A percentile compares a stretch with the other conserved stretches of the same genome.
These are phyloP conservation scores for Alauda arvensis DNA, from an alignment of 2,797 vertebrate species.

Conservation along the genomic window DNA sequence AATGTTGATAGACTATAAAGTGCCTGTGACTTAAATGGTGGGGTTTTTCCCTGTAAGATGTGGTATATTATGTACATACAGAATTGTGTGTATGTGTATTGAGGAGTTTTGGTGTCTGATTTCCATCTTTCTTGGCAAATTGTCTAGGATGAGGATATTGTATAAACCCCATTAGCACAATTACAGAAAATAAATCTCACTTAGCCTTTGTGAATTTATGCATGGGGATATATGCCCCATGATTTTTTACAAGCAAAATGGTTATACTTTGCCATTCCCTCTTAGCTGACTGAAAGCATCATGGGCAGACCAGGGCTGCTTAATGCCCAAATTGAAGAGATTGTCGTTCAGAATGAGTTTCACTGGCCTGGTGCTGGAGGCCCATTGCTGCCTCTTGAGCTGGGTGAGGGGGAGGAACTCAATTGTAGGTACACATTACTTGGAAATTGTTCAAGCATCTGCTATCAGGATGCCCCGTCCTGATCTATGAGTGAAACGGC, in stretches of 20 bases:
- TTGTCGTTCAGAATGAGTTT: neutral
- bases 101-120: neutral
- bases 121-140: neutral
- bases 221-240: neutral
- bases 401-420: neutral
- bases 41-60: neutral
- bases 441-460: neutral
- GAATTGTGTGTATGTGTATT: neutral
- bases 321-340: neutral
- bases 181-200: conserved; percentile 3
- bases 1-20: neutral
- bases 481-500: neutral
- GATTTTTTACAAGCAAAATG: neutral
- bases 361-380: neutral
- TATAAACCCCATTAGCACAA: neutral
- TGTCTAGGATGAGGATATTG: neutral
- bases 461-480: neutral
- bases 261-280: neutral
- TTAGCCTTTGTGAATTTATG: neutral
- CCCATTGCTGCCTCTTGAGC: neutral
- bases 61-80: neutral
- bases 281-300: neutral
- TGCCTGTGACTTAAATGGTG: neutral
- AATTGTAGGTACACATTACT: neutral
- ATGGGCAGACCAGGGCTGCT: neutral